Percentiles rank a stretch among this genome's conserved stretches.
phyloP scores from a whole-genome alignment of 2,113 vertebrate species.

The Austrofundulus limnaeus region DNA sequence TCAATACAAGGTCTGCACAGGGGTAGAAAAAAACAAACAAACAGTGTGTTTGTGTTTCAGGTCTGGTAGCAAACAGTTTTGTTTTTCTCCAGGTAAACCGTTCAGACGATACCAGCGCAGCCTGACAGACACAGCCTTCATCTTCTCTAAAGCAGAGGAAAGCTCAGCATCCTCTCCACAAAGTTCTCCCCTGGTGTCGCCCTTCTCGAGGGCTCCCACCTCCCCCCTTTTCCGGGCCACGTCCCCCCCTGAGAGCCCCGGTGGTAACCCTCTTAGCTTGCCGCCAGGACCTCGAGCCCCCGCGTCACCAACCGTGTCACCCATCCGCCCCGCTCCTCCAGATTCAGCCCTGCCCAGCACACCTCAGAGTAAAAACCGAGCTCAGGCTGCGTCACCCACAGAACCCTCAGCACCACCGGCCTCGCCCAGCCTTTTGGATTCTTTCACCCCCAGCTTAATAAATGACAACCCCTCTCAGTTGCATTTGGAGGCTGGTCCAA shows the following conservation, averaged over 20 bases:
- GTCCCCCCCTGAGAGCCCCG: conserved; percentile 60
- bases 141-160: conserved; percentile 78
- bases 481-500: conserved; percentile 17
- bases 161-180: conserved; percentile 58
- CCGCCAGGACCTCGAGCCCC: conserved; percentile 42
- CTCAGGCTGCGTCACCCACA: conserved; percentile 36
- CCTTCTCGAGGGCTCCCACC: conserved; percentile 64
- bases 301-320: conserved; percentile 61
- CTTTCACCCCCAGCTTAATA: conserved; percentile 24
- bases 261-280: conserved; percentile 52
- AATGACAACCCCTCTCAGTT: conserved; percentile 8
- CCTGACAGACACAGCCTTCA: conserved; percentile 85
- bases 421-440: conserved; percentile 58
- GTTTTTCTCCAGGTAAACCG: conserved; percentile 70
- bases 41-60: conserved; percentile 4
- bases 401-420: conserved; percentile 56
- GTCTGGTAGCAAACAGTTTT: conserved; percentile 7
- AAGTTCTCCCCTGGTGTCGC: conserved; percentile 71
- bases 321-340: conserved; percentile 41
- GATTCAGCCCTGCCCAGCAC: conserved; percentile 33
- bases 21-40: too few relatives aligned
- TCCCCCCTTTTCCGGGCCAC: conserved; percentile 53
- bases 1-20: too few relatives aligned
- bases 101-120: conserved; percentile 85
- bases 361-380: conserved; percentile 29